phyloP scores from a whole-genome alignment of 2,888 invertebrate species.

The Smittia aterrima region DNA sequence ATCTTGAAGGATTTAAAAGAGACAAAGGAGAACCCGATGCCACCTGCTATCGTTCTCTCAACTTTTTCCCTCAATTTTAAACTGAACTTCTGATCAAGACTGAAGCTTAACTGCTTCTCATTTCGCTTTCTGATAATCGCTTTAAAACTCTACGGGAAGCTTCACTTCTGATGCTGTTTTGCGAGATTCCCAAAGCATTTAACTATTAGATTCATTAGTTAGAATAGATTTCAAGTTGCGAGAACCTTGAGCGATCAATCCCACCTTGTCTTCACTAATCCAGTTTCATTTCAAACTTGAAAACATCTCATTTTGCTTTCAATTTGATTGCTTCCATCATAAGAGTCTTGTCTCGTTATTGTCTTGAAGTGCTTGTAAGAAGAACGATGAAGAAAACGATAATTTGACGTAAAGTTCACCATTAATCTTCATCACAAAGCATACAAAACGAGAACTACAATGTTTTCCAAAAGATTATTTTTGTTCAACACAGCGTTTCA shows the following conservation, averaged over 20 bases:
- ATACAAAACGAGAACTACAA: not conserved
- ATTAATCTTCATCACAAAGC: constrained; percentile 39
- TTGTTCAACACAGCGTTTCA: constrained; percentile 13
- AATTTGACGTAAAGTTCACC: constrained; percentile 41
- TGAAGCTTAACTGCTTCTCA: too few relatives aligned
- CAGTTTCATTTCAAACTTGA: constrained; percentile 13
- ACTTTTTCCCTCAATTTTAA: not conserved
- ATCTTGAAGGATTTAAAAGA: not conserved
- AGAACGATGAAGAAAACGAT: constrained; percentile 28
- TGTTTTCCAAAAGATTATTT: not conserved
- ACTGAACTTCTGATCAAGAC: too few relatives aligned
- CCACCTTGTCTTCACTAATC: not conserved
- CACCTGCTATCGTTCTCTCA: constrained; percentile 26
- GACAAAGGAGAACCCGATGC: not conserved
- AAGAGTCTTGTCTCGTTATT: constrained; percentile 20
- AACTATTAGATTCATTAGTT: too few relatives aligned
- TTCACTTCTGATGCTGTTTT: not conserved
- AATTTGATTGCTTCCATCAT: not conserved
- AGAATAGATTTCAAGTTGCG: too few relatives aligned
- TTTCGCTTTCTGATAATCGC: not conserved
- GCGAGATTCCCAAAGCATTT: not conserved
- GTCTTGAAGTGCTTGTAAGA: constrained; percentile 2
- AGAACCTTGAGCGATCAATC: not conserved
- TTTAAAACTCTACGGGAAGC: too few relatives aligned
- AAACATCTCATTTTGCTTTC: constrained; percentile 1